Evolutionary conservation across 1,140 invertebrate species (phyloP).

Genomic region (Ectropis grisescens): DNA sequence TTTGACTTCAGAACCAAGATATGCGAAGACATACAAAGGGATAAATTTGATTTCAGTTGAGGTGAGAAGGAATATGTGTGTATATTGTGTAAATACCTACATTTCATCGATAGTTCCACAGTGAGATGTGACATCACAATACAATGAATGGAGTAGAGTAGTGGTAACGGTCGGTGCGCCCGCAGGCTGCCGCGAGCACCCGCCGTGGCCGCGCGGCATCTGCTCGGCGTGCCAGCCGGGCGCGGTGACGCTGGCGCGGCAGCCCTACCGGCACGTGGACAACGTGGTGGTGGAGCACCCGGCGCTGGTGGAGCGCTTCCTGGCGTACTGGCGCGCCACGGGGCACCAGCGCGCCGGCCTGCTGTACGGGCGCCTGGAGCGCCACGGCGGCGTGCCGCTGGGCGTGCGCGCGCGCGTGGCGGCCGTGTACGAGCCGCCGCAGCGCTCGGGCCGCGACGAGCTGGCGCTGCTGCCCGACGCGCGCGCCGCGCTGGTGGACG

Average conservation of each 20-base stretch:
- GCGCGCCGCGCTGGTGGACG: conserved; percentile 79
- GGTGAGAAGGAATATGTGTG: no score
- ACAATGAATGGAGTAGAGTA: no score
- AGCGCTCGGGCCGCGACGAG: conserved; percentile 82
- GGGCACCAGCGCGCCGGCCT: conserved; percentile 95
- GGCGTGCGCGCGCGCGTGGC: conserved; percentile 92
- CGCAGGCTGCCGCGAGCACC: conserved; percentile 94
- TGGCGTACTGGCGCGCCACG: conserved; percentile 96
- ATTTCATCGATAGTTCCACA: no score
- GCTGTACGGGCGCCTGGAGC: conserved; percentile 94
- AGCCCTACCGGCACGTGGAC: conserved; percentile 97
- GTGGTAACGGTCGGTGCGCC: no score
- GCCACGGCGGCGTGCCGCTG: conserved; percentile 93
- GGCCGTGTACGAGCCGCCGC: conserved; percentile 98
- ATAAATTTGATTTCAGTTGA: no score
- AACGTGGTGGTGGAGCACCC: conserved; percentile 98
- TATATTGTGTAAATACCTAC: no score
- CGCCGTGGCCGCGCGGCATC: conserved; percentile 97
- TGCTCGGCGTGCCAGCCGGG: conserved; percentile 99
- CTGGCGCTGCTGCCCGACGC: conserved; percentile 83
- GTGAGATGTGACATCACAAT: no score
- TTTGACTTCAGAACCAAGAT: no score
- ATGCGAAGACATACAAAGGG: no score
- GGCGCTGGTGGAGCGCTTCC: conserved; percentile 93
- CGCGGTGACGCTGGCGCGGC: conserved; percentile 94